Evolutionary conservation across 2,797 vertebrate genomes (phyloP).

Genomic region (Hypotaenidia okinawae): DNA sequence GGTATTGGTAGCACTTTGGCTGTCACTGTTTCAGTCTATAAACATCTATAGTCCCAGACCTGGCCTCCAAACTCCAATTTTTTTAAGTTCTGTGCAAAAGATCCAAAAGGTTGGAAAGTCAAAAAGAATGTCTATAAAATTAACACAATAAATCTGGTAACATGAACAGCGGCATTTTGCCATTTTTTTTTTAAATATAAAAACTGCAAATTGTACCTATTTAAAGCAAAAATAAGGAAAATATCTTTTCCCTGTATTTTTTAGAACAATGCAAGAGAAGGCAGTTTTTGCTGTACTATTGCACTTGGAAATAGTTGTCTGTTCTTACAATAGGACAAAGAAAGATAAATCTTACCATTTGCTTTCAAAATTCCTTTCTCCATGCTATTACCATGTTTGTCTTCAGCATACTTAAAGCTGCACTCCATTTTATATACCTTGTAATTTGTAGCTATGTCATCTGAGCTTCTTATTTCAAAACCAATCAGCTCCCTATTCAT

Average conservation of each 20-base stretch:
- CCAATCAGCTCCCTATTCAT: constrained; percentile 7
- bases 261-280: not conserved
- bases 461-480: not conserved
- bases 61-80: not conserved
- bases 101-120: not conserved
- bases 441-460: not conserved
- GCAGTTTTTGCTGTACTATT: not conserved
- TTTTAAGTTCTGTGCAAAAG: not conserved
- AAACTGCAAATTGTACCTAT: not conserved
- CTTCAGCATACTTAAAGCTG: not conserved
- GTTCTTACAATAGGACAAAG: not conserved
- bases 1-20: not conserved
- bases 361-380: not conserved
- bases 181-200: not conserved
- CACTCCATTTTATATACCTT: not conserved
- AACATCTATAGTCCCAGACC: not conserved
- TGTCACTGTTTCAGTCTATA: not conserved
- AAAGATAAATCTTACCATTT: not conserved
- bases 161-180: not conserved
- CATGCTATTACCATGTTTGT: not conserved
- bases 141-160: not conserved
- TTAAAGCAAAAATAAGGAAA: not conserved
- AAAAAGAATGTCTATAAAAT: not conserved
- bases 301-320: not conserved
- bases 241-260: not conserved